Percentiles rank a stretch among this genome's conserved stretches.
Evolutionary conservation across 2,797 vertebrate genomes (phyloP).

Genomic region (Pseudomugil gertrudae): DNA sequence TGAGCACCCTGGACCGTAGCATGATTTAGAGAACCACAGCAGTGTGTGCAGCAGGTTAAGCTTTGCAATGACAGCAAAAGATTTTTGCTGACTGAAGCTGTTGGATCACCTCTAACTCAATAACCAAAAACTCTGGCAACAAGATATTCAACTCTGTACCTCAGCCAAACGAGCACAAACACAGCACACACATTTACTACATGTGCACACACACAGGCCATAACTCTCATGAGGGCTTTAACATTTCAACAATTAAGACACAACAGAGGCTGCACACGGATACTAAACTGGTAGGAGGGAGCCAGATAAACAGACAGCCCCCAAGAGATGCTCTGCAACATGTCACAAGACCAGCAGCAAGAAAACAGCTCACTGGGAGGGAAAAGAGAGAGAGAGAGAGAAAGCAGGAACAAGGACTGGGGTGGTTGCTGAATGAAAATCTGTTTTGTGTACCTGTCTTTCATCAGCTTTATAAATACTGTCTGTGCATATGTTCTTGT

Average conservation of each 20-base stretch:
- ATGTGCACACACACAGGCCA: not conserved
- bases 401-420: slow-evolving; percentile 35
- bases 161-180: slow-evolving; percentile 9
- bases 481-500: slow-evolving; percentile 10
- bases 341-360: slow-evolving; percentile 52
- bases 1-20: too few species aligned
- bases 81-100: slow-evolving; percentile 42
- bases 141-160: slow-evolving; percentile 22
- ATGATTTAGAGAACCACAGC: too few species aligned
- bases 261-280: slow-evolving; percentile 38
- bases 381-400: slow-evolving; percentile 11
- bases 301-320: slow-evolving; percentile 64
- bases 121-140: slow-evolving; percentile 35
- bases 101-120: slow-evolving; percentile 58
- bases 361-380: slow-evolving; percentile 61
- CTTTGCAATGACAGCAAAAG: slow-evolving; percentile 29
- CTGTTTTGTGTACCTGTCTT: slow-evolving; percentile 32
- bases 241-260: slow-evolving; percentile 66
- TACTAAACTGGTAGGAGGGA: slow-evolving; percentile 45
- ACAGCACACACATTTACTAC: not conserved
- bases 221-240: slow-evolving; percentile 29
- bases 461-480: slow-evolving; percentile 15
- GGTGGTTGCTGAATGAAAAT: slow-evolving; percentile 47
- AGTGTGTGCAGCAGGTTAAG: slow-evolving; percentile 23
- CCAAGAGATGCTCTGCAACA: slow-evolving; percentile 58